Base-by-base conservation (phyloP, 2,888 invertebrate species). In the Apotomis capreana region DNA sequence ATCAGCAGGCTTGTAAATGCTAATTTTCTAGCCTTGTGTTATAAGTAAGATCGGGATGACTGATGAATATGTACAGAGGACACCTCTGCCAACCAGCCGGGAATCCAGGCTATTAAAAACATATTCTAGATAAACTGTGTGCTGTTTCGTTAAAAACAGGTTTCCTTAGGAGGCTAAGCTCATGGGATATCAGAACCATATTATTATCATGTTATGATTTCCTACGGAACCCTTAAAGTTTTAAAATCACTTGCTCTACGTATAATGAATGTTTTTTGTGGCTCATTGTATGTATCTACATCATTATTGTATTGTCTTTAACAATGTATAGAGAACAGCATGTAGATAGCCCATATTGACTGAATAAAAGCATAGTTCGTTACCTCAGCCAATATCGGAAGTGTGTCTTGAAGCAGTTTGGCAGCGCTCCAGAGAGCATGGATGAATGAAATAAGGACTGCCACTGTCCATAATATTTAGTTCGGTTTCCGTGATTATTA, bases 321-420 rank as follows among this genome's bases (percentile, higher is more conserved):
- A 44, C 44, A 44, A 44, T 46, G 62, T 62, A 49, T 26, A 2
- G 26, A 26, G 26, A 26, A 26, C 26, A 26, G 15, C 15, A 15
- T 15, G 15, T 15, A 15, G 26, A 26, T 26, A 26, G 26, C 26
- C 2, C 26, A 26, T 26, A 26, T 51, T 12, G 62, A 4, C 12
- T 3, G 12, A 62, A 62, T 62, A 62, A 62, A 51, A 49, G 49
- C 36, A 40, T 15, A 44, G 52, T 44, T 68, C 68, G 15, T 68
- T 68, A 51, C 59, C 15, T 13, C 6, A 51, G 51, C 12, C 52
- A 40, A 68, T 37, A 44, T 52, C 26, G 37, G 49, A 59, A 60
- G 51, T 40, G 6, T 40, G 13, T 26, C 26, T 26, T 26, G 26
- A n/a, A 46, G 26, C 60, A 44, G 6, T 54, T 61, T 61, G 68